Evolutionary conservation across 2,113 vertebrate species (phyloP).

Genomic region (Felis chaus): DNA sequence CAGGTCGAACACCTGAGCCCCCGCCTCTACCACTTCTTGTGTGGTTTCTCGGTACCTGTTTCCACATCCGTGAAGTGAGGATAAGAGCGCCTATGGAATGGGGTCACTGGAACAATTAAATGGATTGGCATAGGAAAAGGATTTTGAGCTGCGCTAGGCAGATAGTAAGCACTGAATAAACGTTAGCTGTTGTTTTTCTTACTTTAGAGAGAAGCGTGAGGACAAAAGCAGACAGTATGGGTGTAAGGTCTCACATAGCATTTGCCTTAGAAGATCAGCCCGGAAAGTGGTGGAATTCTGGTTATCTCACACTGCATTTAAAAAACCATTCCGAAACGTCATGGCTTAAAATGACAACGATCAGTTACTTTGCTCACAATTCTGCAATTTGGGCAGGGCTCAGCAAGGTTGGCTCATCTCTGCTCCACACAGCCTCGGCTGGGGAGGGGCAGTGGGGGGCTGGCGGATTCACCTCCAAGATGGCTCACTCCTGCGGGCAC

Average conservation of each 20-base stretch:
- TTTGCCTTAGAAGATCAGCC: not conserved
- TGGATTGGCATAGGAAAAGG: not conserved
- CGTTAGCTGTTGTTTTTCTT: not conserved
- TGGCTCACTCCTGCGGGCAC: not conserved
- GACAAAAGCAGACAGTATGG: not conserved
- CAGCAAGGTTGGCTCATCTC: not conserved
- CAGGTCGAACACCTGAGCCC: not conserved
- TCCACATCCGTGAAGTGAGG: not conserved
- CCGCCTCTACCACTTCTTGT: not conserved
- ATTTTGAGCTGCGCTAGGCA: not conserved
- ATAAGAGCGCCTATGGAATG: not conserved
- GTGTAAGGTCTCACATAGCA: not conserved
- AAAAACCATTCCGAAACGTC: not conserved
- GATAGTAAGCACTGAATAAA: not conserved
- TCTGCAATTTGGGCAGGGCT: not conserved
- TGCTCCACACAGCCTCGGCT: not conserved
- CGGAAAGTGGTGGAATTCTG: constrained; percentile 3
- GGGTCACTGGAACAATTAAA: not conserved
- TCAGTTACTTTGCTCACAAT: not conserved
- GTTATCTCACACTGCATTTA: not conserved
- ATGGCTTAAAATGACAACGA: not conserved
- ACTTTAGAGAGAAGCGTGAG: not conserved
- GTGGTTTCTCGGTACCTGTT: not conserved
- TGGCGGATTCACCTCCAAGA: not conserved
- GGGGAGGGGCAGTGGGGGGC: not conserved